Evolutionary conservation across 2,797 vertebrate species (phyloP), one percentile per base, ranked within the genome.

Genomic region (Melanotaenia parkinsoni): DNA sequence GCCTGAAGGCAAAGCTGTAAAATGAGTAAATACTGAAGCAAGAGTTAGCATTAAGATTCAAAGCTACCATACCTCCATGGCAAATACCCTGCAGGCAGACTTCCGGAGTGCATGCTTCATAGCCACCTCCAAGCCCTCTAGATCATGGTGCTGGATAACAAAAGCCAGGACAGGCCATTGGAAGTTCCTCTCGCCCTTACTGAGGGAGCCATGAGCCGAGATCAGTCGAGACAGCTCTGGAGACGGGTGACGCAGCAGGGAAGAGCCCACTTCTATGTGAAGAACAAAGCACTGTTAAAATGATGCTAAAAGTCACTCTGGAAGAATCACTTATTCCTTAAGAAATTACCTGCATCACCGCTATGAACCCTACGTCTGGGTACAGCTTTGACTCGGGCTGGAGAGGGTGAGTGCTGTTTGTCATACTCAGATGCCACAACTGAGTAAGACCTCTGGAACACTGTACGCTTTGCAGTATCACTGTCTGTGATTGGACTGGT

Each of bases 341-440:
- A 26, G 10, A 20, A 16, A 82, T 90, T 93, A 99, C 98, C 98
- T 11, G 98, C 97, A 84, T 99, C 98, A 8, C 98, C 98, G 62
- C 98, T 99, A 80, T 99, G 99, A 54, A 99, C 98, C 88, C 98
- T 93, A 72, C 98, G 96, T 70, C 98, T 96, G 43, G 98, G 98
- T 74, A 99, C 96, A 9, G 98, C 98, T 85, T 99, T 99, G 58
- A 99, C 95, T 37, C 98, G 94, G n/a, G 98, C 97, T 67, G 97
- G 97, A 64, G 96, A 94, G 37, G 97, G 96, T 0, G 97, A 99
- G 86, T 99, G 98, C 14, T 99, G 98, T 58, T 99, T 99, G 89
- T 99, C 98, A 70, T 99, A 99, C 79, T 99, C 98, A 0, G 98
- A 99, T 37, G 98, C 98, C 22, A 99, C 98, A 24, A 99, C 98